phyloP scores from a whole-genome alignment of 2,888 invertebrate species.

The Mimas tiliae region DNA sequence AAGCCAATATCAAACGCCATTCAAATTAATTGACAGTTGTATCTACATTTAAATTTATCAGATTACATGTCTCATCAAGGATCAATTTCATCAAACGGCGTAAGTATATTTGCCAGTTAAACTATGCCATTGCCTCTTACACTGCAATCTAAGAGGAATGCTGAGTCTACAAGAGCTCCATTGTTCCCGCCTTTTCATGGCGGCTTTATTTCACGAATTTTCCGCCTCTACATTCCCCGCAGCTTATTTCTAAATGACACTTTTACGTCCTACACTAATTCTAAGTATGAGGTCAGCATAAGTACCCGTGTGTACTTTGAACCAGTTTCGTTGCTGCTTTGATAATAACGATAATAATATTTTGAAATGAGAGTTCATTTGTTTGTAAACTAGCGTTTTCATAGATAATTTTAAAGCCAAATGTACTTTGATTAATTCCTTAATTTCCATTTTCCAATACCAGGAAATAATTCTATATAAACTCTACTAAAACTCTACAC shows the following conservation, averaged over 20 bases:
- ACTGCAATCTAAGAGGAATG: neutral
- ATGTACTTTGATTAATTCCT: too few relatives aligned
- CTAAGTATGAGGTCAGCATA: conserved; percentile 9
- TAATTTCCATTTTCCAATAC: too few relatives aligned
- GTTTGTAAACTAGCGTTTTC: neutral
- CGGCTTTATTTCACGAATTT: conserved; percentile 19
- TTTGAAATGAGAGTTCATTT: too few relatives aligned
- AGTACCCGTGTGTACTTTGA: neutral
- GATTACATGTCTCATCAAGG: neutral
- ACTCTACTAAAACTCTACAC: too few relatives aligned
- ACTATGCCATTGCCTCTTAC: conserved; percentile 6
- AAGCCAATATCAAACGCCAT: neutral
- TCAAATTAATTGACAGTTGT: neutral
- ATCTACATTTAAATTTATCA: neutral
- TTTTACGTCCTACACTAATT: conserved; percentile 10
- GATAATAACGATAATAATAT: neutral
- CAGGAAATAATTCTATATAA: too few relatives aligned
- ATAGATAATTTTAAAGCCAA: too few relatives aligned
- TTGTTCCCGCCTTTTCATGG: conserved; percentile 12
- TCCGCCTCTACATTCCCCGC: conserved; percentile 12
- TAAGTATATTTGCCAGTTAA: neutral
- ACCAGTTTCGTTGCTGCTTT: neutral
- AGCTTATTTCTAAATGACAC: conserved; percentile 17
- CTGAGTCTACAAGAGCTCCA: neutral
- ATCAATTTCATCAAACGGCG: neutral